phyloP scores from a whole-genome alignment of 1,140 invertebrate species.

The Drosophila teissieri region DNA sequence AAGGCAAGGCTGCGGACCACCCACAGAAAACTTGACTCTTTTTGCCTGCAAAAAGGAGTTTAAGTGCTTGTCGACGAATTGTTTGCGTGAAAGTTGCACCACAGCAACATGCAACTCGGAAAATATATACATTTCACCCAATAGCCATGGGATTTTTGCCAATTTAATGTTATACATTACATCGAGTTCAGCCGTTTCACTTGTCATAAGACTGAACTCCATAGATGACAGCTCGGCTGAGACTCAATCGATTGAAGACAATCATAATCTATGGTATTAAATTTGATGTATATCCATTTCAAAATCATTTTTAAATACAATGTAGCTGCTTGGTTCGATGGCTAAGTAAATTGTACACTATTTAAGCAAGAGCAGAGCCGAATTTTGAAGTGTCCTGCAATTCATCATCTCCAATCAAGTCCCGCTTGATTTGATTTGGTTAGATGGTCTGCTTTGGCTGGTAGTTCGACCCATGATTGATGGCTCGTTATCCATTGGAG shows the following conservation, averaged over 20 bases:
- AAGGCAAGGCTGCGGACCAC: constrained; percentile 47
- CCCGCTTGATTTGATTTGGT: constrained; percentile 26
- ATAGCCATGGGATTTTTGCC: constrained; percentile 18
- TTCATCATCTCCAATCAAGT: constrained; percentile 6
- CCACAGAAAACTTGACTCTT: constrained; percentile 11
- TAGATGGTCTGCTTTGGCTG: constrained; percentile 22
- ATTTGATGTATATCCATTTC: too few relatives aligned
- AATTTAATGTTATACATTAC: constrained; percentile 68
- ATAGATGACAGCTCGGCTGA: constrained; percentile 2
- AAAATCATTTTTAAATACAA: not conserved
- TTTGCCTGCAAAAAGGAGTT: constrained; percentile 22
- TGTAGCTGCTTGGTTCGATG: not conserved
- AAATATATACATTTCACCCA: constrained; percentile 1
- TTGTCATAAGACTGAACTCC: constrained; percentile 50
- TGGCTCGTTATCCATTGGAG: constrained; percentile 60
- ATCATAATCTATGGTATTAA: too few relatives aligned
- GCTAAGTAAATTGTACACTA: not conserved
- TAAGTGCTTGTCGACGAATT: constrained; percentile 54
- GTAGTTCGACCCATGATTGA: constrained; percentile 43
- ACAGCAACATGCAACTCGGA: constrained; percentile 9
- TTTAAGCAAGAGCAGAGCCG: not conserved
- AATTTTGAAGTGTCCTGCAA: not conserved
- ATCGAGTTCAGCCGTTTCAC: constrained; percentile 62
- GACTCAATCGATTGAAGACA: not conserved
- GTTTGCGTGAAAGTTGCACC: constrained; percentile 63